These are phyloP conservation scores for Miichthys miiuy DNA, from an alignment of 2,797 vertebrate genomes.

Conservation along the genomic window DNA sequence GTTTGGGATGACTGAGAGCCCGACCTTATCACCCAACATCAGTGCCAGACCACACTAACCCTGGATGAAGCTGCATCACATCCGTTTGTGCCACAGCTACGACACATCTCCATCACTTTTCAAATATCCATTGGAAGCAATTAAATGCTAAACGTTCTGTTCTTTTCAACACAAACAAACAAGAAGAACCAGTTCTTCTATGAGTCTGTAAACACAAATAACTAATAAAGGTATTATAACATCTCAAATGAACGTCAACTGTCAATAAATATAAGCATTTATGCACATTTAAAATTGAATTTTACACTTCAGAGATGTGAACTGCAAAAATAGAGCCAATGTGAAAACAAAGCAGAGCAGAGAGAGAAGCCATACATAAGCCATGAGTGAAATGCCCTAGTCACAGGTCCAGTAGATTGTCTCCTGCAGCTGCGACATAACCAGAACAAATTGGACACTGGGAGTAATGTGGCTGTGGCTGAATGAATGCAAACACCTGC, in stretches of 20 bases:
- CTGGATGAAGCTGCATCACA: not conserved
- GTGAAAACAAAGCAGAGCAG: slow-evolving; percentile 8
- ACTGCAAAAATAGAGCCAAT: not conserved
- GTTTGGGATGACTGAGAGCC: not conserved
- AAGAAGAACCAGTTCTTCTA: no score
- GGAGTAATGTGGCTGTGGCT: slow-evolving; percentile 1
- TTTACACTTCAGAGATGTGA: not conserved
- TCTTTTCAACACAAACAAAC: not conserved
- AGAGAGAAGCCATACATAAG: slow-evolving; percentile 18
- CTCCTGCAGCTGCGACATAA: not conserved
- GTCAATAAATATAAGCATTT: not conserved
- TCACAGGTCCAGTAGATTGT: not conserved
- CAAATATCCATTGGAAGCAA: not conserved
- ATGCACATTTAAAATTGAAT: not conserved
- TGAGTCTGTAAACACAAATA: not conserved
- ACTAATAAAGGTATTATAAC: not conserved
- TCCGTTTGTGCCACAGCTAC: not conserved
- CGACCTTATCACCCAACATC: slow-evolving; percentile 2
- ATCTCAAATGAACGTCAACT: not conserved
- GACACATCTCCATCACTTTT: not conserved
- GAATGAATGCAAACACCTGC: slow-evolving; percentile 36
- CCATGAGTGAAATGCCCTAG: not conserved
- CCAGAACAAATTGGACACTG: slow-evolving; percentile 2
- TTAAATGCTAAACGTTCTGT: not conserved
- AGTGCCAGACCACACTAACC: slow-evolving; percentile 2